Evolutionary conservation across 2,888 invertebrate species (phyloP), one percentile per base, ranked within the genome.

Genomic region (Nephrotoma appendiculata): DNA sequence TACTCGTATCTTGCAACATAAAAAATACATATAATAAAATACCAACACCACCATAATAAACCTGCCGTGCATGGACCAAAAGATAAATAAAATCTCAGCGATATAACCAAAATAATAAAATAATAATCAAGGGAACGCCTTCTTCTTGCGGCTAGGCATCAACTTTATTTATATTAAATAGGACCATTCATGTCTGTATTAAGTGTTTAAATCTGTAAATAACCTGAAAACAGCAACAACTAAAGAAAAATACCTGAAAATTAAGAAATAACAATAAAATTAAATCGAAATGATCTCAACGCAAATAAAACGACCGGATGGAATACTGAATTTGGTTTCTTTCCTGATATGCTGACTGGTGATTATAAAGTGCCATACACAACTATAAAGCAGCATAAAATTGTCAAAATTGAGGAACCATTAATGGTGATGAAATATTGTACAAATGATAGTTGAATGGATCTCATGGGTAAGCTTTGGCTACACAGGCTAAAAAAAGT

Each of bases 101-200:
- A 71, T 71, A 71, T 15, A 57, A 71, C 71, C 31, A 31, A 71
- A 71, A 31, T 31, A 84, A 41, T 41, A 12, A 84, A 84, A 84
- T 42, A 41, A 84, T n/a, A 42, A 84, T 84, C 43, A 41, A 83
- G 41, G 6, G 41, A 83, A 84, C 84, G 84, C 84, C 84, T 84
- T 84, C 84, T 84, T 42, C 84, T 84, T 84, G 84, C 84, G 84
- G 84, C 84, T 84, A 84, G 6, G 31, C 41, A 84, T 84, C 84
- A 43, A 84, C 42, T 84, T 84, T 84, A 84, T 84, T 31, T 42
- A 84, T 84, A 84, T 84, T 84, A 84, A 84, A 84, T 84, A 42
- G 84, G 84, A 71, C 84, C 42, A 43, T 84, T 84, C 84, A 84
- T 84, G 84, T 84, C 84, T 84, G 84, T 84, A 84, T 84, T 84